Evolutionary conservation across 2,797 vertebrate genomes (phyloP), one percentile per base, ranked within the genome.

Genomic region (Halcyon chelicuti): DNA sequence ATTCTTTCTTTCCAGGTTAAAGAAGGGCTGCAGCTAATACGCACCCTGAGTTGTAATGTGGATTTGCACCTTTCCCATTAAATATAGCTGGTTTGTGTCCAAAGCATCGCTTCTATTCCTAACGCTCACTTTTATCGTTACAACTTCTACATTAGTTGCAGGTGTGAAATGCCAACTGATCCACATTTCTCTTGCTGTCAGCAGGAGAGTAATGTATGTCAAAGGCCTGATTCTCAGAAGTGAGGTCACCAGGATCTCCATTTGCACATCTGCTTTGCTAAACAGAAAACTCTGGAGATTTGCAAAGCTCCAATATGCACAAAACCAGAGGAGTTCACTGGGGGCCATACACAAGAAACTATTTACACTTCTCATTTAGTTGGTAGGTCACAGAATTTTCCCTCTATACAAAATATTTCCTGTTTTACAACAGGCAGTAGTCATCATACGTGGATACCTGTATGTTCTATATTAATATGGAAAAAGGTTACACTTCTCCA

Each of bases 61-160:
- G 95, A 95, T 97, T 97, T 95, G 83, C 91, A 92, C 91, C 79
- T 90, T 90, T 94, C 88, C 67, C 2, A 11, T 94, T 82, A 94
- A 86, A 93, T 92, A 61, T 46, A 85, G 63, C 87, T 93, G 90
- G 63, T 93, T 90, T n/a, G 0, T 78, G 57, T 95, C 90, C 70
- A 90, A 83, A 83, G 39, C 42, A 78, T 81, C 9, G 0, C 42
- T 93, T 73, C 63, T 81, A 67, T 55, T 90, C 82, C 84, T 96
- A 90, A 88, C 28, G 70, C 39, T 94, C 82, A 28, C 93, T 94
- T 78, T n/a, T 2, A 79, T 54, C 5, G 7, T 94, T 91, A 94
- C 79, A 91, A 78, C 58, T 70, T 66, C 90, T 90, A 72, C 82
- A 93, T 96, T 88, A 90, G 94, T 90, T 96, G 83, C 79, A 93